These are phyloP conservation scores for Amniataba percoides DNA, from an alignment of 2,797 vertebrate species.

Conservation along the genomic window DNA sequence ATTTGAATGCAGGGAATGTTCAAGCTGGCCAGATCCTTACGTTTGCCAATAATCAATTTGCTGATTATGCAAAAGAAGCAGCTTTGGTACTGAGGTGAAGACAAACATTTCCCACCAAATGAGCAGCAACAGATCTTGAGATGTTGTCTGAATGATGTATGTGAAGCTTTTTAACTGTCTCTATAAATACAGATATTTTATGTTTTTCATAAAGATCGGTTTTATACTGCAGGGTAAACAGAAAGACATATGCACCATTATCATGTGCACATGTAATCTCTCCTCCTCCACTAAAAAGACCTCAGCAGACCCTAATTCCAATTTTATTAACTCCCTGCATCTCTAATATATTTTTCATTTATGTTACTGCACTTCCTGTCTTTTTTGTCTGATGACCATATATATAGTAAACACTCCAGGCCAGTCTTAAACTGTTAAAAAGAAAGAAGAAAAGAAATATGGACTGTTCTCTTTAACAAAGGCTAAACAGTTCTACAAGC, in stretches of 20 bases:
- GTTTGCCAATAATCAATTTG: constrained; percentile 63
- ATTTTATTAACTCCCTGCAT: too few relatives aligned
- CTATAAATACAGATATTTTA: neutral
- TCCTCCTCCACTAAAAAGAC: too few relatives aligned
- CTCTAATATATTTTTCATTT: too few relatives aligned
- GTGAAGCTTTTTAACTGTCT: neutral
- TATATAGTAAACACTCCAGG: too few relatives aligned
- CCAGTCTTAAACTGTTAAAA: too few relatives aligned
- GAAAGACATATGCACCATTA: neutral
- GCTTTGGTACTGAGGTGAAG: constrained; percentile 57
- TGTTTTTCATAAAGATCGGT: constrained; percentile 4
- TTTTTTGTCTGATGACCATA: too few relatives aligned
- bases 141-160: constrained; percentile 13
- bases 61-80: constrained; percentile 61
- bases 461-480: neutral
- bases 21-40: constrained; percentile 56
- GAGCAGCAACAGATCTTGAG: constrained; percentile 79
- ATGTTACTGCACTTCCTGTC: too few relatives aligned
- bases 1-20: constrained; percentile 70
- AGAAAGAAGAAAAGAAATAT: neutral
- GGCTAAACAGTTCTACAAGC: neutral
- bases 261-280: too few relatives aligned
- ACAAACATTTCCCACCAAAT: constrained; percentile 69
- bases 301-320: too few relatives aligned
- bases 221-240: neutral